Conservation (phyloP, 1,140 invertebrate species). For the Drosophila lacteicornis region DNA sequence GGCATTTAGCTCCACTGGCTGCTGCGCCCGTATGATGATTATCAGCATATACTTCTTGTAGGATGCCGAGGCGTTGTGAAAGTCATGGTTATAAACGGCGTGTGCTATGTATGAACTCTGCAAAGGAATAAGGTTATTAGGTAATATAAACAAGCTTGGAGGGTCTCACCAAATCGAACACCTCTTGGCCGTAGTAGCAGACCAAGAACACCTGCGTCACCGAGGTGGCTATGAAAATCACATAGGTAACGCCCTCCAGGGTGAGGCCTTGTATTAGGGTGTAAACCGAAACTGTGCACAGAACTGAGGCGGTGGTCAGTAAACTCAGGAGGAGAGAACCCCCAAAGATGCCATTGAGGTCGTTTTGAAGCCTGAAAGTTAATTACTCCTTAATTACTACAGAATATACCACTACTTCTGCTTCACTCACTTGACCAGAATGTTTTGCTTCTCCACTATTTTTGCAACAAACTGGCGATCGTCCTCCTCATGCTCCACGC, state of each 20-base stretch:
- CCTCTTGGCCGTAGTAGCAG: slow-evolving; percentile 58
- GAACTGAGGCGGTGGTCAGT: slow-evolving; percentile 45
- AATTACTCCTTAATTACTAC: too few species aligned
- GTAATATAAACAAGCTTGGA: too few species aligned
- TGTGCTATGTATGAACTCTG: slow-evolving; percentile 40
- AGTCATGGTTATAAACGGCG: slow-evolving; percentile 54
- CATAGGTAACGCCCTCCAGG: slow-evolving; percentile 46
- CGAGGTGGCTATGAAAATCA: slow-evolving; percentile 50
- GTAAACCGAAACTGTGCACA: slow-evolving; percentile 57
- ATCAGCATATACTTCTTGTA: slow-evolving; percentile 61
- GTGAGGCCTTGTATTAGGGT: slow-evolving; percentile 46
- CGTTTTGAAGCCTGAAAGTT: slow-evolving; percentile 38
- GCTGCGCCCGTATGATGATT: slow-evolving; percentile 55
- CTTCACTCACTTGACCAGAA: slow-evolving; percentile 44
- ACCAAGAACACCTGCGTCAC: slow-evolving; percentile 51
- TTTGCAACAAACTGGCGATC: slow-evolving; percentile 46
- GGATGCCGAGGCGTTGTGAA: slow-evolving; percentile 50
- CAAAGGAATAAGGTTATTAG: not conserved
- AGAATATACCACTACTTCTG: not conserved
- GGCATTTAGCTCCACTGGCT: slow-evolving; percentile 46
- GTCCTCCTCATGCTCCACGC: not conserved
- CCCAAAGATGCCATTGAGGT: slow-evolving; percentile 49
- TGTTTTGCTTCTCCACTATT: slow-evolving; percentile 53
- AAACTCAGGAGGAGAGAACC: slow-evolving; percentile 49
- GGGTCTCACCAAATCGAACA: slow-evolving; percentile 32